A percentile compares a stretch with the other conserved stretches of the same genome.
These are phyloP conservation scores for Monarcha castaneiventris DNA, from an alignment of 2,113 vertebrate species.

Conservation along the genomic window DNA sequence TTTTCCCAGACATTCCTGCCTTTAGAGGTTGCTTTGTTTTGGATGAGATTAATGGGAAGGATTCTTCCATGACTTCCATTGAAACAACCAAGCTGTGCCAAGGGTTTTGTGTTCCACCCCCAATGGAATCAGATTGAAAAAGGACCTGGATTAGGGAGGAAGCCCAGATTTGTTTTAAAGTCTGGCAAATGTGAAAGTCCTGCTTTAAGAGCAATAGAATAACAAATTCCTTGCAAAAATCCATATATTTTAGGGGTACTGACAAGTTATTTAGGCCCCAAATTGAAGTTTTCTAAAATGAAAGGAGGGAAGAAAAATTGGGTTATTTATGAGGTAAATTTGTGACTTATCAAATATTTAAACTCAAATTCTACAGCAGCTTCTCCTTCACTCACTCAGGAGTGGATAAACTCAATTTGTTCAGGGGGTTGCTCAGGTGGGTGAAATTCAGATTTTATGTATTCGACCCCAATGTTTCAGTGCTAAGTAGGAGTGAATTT, in stretches of 20 bases:
- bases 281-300: neutral
- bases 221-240: conserved; percentile 4
- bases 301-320: neutral
- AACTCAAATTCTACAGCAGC: neutral
- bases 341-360: neutral
- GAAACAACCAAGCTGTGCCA: neutral
- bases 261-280: neutral
- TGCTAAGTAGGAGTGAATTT: neutral
- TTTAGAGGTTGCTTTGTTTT: neutral
- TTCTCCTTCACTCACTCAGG: neutral
- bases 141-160: neutral
- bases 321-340: neutral
- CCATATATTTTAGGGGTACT: neutral
- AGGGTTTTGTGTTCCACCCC: neutral
- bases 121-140: neutral
- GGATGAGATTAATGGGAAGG: neutral
- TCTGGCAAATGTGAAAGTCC: neutral
- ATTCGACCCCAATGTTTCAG: neutral
- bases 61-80: neutral
- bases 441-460: neutral
- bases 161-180: conserved; percentile 3
- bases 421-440: neutral
- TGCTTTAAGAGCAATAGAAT: neutral
- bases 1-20: neutral
- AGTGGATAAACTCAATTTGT: neutral